phyloP scores from a whole-genome alignment of 1,140 invertebrate species.

The Steinernema khuongi region DNA sequence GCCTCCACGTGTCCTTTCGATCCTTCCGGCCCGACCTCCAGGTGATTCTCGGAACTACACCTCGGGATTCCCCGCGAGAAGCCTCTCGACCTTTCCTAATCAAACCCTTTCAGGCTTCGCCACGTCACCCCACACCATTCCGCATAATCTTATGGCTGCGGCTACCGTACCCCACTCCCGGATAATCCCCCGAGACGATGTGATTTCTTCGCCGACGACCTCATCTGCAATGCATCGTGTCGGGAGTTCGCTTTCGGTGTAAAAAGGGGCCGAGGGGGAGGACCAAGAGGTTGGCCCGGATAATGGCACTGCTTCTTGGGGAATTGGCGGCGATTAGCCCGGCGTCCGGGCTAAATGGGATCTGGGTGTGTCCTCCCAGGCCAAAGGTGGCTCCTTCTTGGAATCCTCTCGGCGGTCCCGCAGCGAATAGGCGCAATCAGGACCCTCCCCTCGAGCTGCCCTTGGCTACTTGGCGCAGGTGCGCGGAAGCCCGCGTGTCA shows the following conservation, averaged over 20 bases:
- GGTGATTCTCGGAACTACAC: too few relatives aligned
- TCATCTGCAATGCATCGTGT: not conserved
- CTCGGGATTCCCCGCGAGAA: too few relatives aligned
- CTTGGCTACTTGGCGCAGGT: not conserved
- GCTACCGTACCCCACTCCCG: not conserved
- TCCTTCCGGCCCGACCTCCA: too few relatives aligned
- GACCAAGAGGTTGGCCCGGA: conserved; percentile 1
- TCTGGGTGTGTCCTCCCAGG: not conserved
- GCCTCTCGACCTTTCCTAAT: too few relatives aligned
- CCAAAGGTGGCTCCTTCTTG: not conserved
- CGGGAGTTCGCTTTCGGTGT: not conserved
- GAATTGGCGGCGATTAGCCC: not conserved
- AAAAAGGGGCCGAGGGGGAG: not conserved
- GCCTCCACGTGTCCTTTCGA: too few relatives aligned
- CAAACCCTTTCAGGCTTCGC: too few relatives aligned
- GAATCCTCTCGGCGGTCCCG: not conserved
- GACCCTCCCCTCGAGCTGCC: not conserved
- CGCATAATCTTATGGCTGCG: not conserved
- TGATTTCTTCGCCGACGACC: not conserved
- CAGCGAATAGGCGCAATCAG: too few relatives aligned
- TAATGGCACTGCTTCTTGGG: not conserved
- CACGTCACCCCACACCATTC: not conserved
- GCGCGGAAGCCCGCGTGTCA: conserved; percentile 6
- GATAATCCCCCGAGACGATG: not conserved
- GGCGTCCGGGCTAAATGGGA: not conserved